Percentiles rank a stretch among this genome's conserved stretches.
These are phyloP conservation scores for Chymomyza amoena DNA, from an alignment of 2,888 invertebrate species.

Conservation along the genomic window DNA sequence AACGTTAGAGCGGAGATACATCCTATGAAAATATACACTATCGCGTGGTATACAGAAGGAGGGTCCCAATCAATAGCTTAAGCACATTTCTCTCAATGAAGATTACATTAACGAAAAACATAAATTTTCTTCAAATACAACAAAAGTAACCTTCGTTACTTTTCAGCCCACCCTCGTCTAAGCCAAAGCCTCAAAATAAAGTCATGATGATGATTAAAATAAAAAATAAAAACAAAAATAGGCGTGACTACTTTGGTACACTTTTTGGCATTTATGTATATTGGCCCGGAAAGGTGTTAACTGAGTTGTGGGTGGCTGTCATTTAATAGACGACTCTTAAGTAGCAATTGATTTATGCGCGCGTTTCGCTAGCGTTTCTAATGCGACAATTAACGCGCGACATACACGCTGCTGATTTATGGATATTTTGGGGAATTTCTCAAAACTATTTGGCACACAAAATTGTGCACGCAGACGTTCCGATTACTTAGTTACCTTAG, in stretches of 20 bases:
- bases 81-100: no score
- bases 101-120: no score
- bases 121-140: no score
- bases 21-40: no score
- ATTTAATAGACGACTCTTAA: background rate
- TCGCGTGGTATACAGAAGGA: no score
- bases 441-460: slow-evolving; percentile 65
- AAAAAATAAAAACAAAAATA: slow-evolving; percentile 46
- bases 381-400: slow-evolving; percentile 63
- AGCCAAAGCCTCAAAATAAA: background rate
- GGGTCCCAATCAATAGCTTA: no score
- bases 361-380: slow-evolving; percentile 65
- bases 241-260: slow-evolving; percentile 63
- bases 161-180: no score
- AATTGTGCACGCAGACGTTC: slow-evolving; percentile 35
- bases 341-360: slow-evolving; percentile 3
- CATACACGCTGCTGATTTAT: slow-evolving; percentile 58
- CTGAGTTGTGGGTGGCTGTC: background rate
- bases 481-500: slow-evolving; percentile 1
- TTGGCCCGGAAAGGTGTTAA: background rate
- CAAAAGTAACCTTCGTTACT: no score
- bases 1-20: no score
- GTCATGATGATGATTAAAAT: background rate
- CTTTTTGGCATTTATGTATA: slow-evolving; percentile 21
- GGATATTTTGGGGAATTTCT: slow-evolving; percentile 57